A percentile compares a stretch with the other conserved stretches of the same genome.
These are phyloP conservation scores for Altica lythri DNA, from an alignment of 2,888 invertebrate species.

Conservation along the genomic window DNA sequence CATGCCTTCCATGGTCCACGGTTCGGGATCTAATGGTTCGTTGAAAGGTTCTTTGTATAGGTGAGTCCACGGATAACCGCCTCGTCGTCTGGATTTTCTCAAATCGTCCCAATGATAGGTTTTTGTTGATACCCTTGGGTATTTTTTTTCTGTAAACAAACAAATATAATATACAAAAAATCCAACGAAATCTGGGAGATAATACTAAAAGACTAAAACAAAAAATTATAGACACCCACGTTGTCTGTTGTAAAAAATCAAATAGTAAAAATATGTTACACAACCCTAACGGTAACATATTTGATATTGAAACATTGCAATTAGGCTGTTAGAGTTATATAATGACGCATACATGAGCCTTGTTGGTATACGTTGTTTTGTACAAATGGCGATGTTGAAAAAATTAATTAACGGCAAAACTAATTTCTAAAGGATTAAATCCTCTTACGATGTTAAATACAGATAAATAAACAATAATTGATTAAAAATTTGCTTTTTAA, in stretches of 20 bases:
- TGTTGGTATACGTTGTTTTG: not conserved
- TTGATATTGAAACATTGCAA: too few species aligned
- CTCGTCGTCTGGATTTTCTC: conserved; percentile 69
- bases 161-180: not conserved
- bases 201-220: not conserved
- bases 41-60: conserved; percentile 66
- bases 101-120: conserved; percentile 85
- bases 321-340: too few species aligned
- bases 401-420: too few species aligned
- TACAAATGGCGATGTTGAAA: too few species aligned
- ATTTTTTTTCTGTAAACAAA: conserved; percentile 46
- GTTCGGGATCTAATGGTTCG: conserved; percentile 55
- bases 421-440: too few species aligned
- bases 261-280: not conserved
- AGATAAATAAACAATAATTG: too few species aligned
- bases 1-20: conserved; percentile 50
- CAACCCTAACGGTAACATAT: too few species aligned
- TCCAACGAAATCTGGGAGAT: not conserved
- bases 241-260: not conserved
- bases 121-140: conserved; percentile 72
- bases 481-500: too few species aligned
- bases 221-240: not conserved
- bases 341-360: not conserved
- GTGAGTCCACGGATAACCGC: conserved; percentile 83
- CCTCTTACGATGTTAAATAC: too few species aligned